Evolutionary conservation across 2,888 invertebrate species (phyloP), one percentile per base, ranked within the genome.

Genomic region (Leptarthrus brevirostris): DNA sequence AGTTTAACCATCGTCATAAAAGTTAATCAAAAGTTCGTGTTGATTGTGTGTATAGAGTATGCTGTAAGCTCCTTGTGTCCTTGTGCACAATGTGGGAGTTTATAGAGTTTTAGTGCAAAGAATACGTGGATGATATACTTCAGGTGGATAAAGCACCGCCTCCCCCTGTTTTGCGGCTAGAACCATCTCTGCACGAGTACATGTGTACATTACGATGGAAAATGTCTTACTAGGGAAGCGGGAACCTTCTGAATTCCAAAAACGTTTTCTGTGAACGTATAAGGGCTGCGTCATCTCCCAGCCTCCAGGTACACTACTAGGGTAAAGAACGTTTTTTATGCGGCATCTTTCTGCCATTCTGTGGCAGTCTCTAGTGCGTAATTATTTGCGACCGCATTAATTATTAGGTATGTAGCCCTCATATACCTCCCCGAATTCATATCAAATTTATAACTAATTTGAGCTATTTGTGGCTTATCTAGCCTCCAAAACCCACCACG

Each of bases 21-120:
- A 61, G 61, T 61, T 61, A 61, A 61, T 61, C 61, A 61, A 61
- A 61, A 61, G 36, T 61, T 61, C 40, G 61, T 61, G 61, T 61
- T 61, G 61, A 61, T 61, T 61, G 61, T 61, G 61, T 61, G 61
- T 40, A 61, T 40, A n/a, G 30, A 30, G 30, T 30, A 8, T 30
- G 30, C 30, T 1, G 30, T 30, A 6, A 4, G 4, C 30, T 6
- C 1, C 5, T 30, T 30, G 30, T 30, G 30, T 8, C 30, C 30
- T 30, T 30, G 30, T 1, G 30, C 4, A 30, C 30, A 30, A 6
- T 8, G 30, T 6, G 30, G 5, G 4, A 1, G 30, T 30, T 30
- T 30, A 30, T 30, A 30, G 30, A 30, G 44, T 44, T 14, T 44
- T 44, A 44, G 44, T 12, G n/a, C 44, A 30, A 30, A 30, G 44